Evolutionary conservation across 2,113 vertebrate species (phyloP).

Genomic region (Recurvirostra avosetta): DNA sequence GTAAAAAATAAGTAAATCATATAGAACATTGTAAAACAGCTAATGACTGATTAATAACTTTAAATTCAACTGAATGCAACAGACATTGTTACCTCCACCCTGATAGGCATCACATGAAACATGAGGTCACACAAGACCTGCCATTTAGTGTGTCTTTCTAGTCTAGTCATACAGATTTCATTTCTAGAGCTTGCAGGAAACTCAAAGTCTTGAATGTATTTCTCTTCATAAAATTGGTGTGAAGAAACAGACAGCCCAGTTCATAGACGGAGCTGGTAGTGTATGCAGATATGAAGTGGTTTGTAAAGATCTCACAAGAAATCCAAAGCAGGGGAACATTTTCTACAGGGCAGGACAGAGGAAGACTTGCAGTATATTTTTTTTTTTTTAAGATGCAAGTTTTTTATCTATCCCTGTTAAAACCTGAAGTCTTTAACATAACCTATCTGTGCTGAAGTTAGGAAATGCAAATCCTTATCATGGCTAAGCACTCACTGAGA

Average conservation of each 20-base stretch:
- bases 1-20: background rate
- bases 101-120: rapidly evolving
- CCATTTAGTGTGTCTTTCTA: background rate
- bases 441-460: background rate
- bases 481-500: background rate
- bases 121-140: background rate
- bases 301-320: background rate
- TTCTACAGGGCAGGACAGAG: background rate
- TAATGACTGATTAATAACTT: background rate
- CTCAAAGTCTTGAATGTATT: background rate
- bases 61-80: background rate
- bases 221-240: background rate
- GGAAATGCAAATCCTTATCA: background rate
- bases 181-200: background rate
- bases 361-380: background rate
- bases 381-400: background rate
- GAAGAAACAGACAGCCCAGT: background rate
- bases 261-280: background rate
- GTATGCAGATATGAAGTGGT: background rate
- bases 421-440: background rate
- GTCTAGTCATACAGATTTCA: background rate
- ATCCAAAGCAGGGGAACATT: background rate
- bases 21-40: background rate
- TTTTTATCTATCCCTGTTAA: background rate
- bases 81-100: background rate